A percentile compares a stretch with the other conserved stretches of the same genome.
Conservation (phyloP, 2,888 invertebrate genomes). For the Tineola bisselliella region DNA sequence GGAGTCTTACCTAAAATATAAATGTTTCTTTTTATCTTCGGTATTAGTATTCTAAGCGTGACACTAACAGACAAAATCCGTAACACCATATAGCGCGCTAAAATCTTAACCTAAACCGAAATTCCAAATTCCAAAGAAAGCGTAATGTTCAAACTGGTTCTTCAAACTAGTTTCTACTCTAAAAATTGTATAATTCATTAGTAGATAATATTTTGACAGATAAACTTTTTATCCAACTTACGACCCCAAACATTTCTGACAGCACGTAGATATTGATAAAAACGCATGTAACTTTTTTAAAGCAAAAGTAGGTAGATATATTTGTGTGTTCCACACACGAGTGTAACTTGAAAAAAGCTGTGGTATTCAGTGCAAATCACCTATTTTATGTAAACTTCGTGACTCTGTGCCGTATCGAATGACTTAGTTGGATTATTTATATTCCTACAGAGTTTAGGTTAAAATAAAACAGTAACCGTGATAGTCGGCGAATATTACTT, state of each 20-base stretch:
- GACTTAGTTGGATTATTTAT: constrained; percentile 63
- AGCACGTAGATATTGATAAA: constrained; percentile 23
- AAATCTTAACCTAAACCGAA: too few species aligned
- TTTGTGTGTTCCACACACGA: constrained; percentile 30
- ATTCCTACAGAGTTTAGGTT: constrained; percentile 28
- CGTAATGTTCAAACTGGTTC: too few species aligned
- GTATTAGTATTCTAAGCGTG: too few species aligned
- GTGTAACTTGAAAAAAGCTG: constrained; percentile 36
- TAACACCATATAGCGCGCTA: too few species aligned
- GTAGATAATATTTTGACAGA: constrained; percentile 32
- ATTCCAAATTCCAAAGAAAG: too few species aligned
- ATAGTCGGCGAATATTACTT: constrained; percentile 11
- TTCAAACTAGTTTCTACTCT: too few species aligned
- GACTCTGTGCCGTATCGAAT: constrained; percentile 63
- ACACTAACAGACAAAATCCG: too few species aligned
- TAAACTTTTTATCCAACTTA: constrained; percentile 28
- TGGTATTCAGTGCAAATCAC: constrained; percentile 59
- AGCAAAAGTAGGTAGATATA: constrained; percentile 38
- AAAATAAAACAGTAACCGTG: constrained; percentile 27
- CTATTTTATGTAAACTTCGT: constrained; percentile 68
- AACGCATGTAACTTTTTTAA: constrained; percentile 57
- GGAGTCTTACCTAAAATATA: too few species aligned
- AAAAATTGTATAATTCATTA: neutral
- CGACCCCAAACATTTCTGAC: constrained; percentile 29
- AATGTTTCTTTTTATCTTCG: too few species aligned